Evolutionary conservation across 1,140 invertebrate genomes (phyloP).

Genomic region (Drosophila bipectinata): DNA sequence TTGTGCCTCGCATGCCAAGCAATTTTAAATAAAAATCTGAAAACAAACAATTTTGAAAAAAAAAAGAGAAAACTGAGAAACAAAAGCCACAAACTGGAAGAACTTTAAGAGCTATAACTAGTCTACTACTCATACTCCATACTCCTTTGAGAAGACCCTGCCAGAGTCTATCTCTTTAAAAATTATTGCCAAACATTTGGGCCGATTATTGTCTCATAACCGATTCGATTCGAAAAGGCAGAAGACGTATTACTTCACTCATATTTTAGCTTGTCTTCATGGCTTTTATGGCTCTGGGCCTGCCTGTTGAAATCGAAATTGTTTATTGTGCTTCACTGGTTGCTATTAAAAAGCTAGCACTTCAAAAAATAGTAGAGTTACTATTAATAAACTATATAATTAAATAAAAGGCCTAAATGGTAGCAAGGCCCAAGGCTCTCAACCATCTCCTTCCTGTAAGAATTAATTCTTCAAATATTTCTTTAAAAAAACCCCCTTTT

Average conservation of each 20-base stretch:
- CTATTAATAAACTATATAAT: too few relatives aligned
- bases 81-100: constrained; percentile 22
- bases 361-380: neutral
- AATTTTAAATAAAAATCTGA: constrained; percentile 60
- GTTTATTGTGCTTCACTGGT: constrained; percentile 49
- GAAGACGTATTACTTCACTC: constrained; percentile 29
- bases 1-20: constrained; percentile 73
- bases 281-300: constrained; percentile 43
- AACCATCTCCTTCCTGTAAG: too few relatives aligned
- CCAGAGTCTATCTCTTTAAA: constrained; percentile 6
- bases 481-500: neutral
- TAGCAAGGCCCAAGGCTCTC: too few relatives aligned
- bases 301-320: constrained; percentile 57
- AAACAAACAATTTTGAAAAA: constrained; percentile 19
- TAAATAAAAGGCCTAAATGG: too few relatives aligned
- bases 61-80: constrained; percentile 36
- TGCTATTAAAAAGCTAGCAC: neutral
- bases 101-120: constrained; percentile 15
- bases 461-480: too few relatives aligned
- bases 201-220: constrained; percentile 64
- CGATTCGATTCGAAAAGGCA: constrained; percentile 17
- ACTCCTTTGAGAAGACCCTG: too few relatives aligned
- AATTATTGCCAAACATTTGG: constrained; percentile 77
- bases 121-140: neutral
- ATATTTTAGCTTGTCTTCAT: constrained; percentile 28